phyloP scores from a whole-genome alignment of 2,113 vertebrate genomes.

The Tringa solitaria region DNA sequence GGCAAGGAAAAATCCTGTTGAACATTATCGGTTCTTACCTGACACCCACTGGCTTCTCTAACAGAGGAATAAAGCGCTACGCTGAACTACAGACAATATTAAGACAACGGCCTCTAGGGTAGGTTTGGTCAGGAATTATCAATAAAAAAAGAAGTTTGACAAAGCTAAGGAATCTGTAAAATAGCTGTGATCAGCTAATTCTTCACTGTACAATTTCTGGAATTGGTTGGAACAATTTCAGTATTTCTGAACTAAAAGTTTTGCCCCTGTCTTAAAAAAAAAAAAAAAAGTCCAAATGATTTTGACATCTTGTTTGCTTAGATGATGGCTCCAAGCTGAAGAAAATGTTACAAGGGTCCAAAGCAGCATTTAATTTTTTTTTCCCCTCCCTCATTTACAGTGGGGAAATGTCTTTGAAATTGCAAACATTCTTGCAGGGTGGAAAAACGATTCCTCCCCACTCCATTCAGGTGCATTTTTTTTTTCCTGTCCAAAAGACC shows the following conservation, averaged over 20 bases:
- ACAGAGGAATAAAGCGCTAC: not conserved
- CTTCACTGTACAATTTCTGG: not conserved
- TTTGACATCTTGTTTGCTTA: not conserved
- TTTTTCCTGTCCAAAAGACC: not conserved
- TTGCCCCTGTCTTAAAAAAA: not conserved
- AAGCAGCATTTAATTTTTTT: not conserved
- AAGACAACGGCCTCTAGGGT: not conserved
- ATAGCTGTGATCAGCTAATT: not conserved
- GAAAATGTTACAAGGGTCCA: not conserved
- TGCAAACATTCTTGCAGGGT: not conserved
- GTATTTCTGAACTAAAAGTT: not conserved
- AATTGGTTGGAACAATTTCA: not conserved
- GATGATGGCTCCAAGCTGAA: not conserved
- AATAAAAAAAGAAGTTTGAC: not conserved
- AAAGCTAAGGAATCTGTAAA: not conserved
- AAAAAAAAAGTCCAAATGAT: not conserved
- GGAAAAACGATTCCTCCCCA: not conserved
- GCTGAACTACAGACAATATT: not conserved
- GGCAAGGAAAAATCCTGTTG: not conserved
- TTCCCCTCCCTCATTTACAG: not conserved
- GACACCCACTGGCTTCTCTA: not conserved
- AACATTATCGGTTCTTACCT: not conserved
- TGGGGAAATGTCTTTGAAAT: not conserved
- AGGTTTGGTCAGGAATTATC: not conserved
- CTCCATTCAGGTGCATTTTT: not conserved